Base-by-base conservation (phyloP, 2,113 vertebrate species). In the Ctenodactylus gundi region DNA sequence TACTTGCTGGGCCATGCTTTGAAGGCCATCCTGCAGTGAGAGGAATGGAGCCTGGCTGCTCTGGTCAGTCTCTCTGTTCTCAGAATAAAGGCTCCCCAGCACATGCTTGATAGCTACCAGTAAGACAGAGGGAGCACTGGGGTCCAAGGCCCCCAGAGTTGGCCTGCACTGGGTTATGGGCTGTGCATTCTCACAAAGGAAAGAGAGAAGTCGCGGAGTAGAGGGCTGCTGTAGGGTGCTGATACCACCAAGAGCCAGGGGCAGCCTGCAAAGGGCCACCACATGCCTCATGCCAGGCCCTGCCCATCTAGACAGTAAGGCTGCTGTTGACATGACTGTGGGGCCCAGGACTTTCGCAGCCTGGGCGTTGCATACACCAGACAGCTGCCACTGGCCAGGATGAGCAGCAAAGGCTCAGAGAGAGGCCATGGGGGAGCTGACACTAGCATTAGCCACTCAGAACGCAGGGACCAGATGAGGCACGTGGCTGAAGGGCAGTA, bases 221-320 rank as follows among this genome's bases (percentile, higher is more conserved):
- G 34, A 46, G n/a, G 17, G 44, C 55, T 41, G 14, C 49, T 29
- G 58, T 29, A 1, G 13, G 20, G 77, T 73, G 65, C 21, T 27
- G 25, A 57, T 3, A 2, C 15, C 64, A 1, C 4, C 2, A 49
- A 6, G 23, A 4, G 46, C 2, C 4, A 36, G 11, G 31, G 23
- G 6, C 9, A 46, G 18, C 46, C 23, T 17, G 39, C 49, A 2
- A 41, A n/a, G 3, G 31, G 20, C 23, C 12, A 4, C 21, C 1
- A 3, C 62, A 1, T 6, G n/a, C n/a, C 15, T 5, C 4, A 8
- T 6, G 44, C 73, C 31, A 20, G 9, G 49, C 49, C 58, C 64
- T 39, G 6, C 20, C 44, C 21, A 1, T 1, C 23, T 9, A 7
- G 34, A 29, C 6, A 11, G 7, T 55, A 15, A 3, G 44, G 64